Evolutionary conservation across 2,113 vertebrate species (phyloP).

Genomic region (Saccopteryx bilineata): DNA sequence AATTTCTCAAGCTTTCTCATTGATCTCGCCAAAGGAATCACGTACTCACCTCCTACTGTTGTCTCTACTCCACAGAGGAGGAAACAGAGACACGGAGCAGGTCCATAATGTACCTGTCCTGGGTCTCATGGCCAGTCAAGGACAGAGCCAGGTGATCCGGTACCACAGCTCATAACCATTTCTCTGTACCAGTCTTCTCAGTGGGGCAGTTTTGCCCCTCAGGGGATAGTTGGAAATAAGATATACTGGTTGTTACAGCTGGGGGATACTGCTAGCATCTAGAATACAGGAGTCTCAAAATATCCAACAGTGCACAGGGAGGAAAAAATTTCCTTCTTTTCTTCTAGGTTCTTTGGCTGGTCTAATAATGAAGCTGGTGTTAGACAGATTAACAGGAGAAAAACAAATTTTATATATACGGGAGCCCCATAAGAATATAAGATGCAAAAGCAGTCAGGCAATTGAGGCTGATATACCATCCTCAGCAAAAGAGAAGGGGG

Average conservation of each 20-base stretch:
- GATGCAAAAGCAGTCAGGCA: too few relatives aligned
- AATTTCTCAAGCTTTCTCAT: background rate
- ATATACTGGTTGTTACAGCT: background rate
- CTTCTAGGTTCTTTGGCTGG: background rate
- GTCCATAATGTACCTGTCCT: rapidly evolving
- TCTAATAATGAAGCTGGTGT: background rate
- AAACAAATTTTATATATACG: background rate
- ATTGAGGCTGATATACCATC: background rate
- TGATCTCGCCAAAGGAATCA: background rate
- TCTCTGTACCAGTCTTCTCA: background rate
- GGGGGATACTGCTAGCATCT: background rate
- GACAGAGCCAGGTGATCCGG: background rate
- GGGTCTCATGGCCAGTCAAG: background rate
- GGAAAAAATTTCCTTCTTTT: too few relatives aligned
- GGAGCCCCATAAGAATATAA: background rate
- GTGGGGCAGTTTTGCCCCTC: too few relatives aligned
- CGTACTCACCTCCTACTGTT: rapidly evolving
- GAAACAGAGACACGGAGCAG: background rate
- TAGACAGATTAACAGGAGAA: background rate
- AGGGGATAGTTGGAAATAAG: background rate
- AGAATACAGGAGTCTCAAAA: background rate
- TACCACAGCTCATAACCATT: background rate
- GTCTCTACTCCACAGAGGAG: background rate
- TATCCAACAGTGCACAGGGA: background rate
- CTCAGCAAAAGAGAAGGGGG: background rate